Base-by-base conservation (phyloP, 2,797 vertebrate genomes). In the Xenops minutus region DNA sequence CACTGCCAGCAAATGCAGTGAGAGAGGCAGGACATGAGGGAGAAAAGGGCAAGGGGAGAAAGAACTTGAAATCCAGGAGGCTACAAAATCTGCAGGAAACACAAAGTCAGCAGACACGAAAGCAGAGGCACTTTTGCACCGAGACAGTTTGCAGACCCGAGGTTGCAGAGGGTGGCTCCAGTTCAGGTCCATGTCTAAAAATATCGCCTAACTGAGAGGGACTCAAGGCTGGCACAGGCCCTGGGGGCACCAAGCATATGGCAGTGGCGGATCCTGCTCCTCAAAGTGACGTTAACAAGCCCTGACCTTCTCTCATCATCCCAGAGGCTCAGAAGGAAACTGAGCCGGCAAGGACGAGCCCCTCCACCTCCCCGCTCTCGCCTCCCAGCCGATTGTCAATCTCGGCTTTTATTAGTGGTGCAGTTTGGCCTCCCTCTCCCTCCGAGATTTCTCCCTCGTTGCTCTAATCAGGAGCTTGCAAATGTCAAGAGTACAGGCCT, bases 391-490 rank as follows among this genome's bases (percentile, higher is more conserved):
- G 1, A 69, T 87, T 95, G 96, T 96, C 96, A 96, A 79, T 96
- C 96, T 94, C 49, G 0, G 37, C 81, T 89, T 95, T 85, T 97
- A 96, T 97, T 92, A 97, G 86, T 27, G 92, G 89, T 56, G 72
- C 41, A 54, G 95, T n/a, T 93, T 39, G 85, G 93, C 85, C 87
- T 89, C 93, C 89, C 39, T 89, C 91, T 96, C 92, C 92, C 91
- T 92, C 58, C 0, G 54, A 96, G 95, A 87, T 94, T 97, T 95
- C 92, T 96, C 86, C 96, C 81, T 95, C 43, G 6, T 85, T 88
- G 95, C 94, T 96, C 94, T 97, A 95, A 96, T 96, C 95, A 96
- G 94, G 92, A 96, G 78, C 89, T 83, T 94, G 94, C 92, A 97
- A 97, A 97, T 95, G 93, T 95, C 95, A 95, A 82, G 95, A 93